Evolutionary conservation across 2,113 vertebrate species (phyloP).

Genomic region (Myanophis thanlyinensis): DNA sequence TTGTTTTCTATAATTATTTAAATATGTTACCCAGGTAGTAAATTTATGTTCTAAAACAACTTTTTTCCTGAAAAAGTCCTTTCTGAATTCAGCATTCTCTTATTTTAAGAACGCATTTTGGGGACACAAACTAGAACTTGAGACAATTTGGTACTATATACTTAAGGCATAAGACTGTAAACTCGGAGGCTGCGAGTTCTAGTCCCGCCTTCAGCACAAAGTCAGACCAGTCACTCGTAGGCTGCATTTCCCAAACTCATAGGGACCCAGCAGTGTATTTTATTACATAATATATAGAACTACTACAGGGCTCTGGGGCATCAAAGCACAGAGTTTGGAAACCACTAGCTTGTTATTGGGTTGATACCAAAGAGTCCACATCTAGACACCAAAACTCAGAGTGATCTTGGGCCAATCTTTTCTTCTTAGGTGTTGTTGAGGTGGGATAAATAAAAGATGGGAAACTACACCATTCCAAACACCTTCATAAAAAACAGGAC

Average conservation of each 20-base stretch:
- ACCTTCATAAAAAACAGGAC: not conserved
- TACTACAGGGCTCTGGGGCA: not conserved
- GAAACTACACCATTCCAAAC: not conserved
- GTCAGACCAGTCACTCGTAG: not conserved
- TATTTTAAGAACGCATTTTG: not conserved
- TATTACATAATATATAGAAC: not conserved
- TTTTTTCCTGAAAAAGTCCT: not conserved
- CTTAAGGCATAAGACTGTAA: not conserved
- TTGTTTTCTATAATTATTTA: not conserved
- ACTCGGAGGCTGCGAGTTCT: not conserved
- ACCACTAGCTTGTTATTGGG: not conserved
- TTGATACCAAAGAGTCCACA: not conserved
- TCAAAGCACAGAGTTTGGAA: not conserved
- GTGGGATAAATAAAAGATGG: not conserved
- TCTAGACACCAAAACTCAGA: not conserved
- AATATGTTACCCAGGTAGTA: not conserved
- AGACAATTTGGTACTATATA: not conserved
- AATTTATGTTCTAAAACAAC: not conserved
- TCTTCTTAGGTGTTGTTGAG: not conserved
- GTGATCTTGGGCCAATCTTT: not conserved
- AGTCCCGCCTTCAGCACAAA: not conserved
- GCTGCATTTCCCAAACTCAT: not conserved
- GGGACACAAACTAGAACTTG: not conserved
- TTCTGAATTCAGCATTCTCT: not conserved
- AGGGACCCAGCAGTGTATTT: not conserved